These are phyloP conservation scores for Cerastoderma edule DNA, from an alignment of 2,888 invertebrate genomes.

Conservation along the genomic window DNA sequence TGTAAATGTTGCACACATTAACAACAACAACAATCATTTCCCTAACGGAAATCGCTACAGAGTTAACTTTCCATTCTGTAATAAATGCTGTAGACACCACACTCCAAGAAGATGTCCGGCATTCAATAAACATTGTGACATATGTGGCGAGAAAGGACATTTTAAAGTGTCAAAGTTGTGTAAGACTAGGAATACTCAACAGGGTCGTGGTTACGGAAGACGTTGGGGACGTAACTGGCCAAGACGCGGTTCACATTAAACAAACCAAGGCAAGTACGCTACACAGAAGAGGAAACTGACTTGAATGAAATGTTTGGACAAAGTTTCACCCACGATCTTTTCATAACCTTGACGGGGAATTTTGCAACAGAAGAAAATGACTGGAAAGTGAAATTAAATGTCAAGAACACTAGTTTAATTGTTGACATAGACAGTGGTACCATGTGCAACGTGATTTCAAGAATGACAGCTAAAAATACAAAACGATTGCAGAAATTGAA, in stretches of 20 bases:
- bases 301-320: slow-evolving; percentile 22
- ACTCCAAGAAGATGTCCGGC: slow-evolving; percentile 25
- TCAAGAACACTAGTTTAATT: neutral
- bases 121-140: slow-evolving; percentile 25
- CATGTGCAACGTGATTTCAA: slow-evolving; percentile 40
- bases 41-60: neutral
- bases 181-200: neutral
- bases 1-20: slow-evolving; percentile 11
- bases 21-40: neutral
- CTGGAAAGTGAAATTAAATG: slow-evolving; percentile 24
- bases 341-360: neutral
- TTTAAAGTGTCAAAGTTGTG: slow-evolving; percentile 30
- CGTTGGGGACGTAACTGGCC: neutral
- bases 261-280: too few relatives aligned
- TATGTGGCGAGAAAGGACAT: slow-evolving; percentile 21
- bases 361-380: slow-evolving; percentile 5
- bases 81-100: slow-evolving; percentile 29
- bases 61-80: neutral
- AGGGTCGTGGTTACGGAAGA: neutral
- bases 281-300: slow-evolving; percentile 11
- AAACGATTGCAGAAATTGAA: slow-evolving; percentile 13
- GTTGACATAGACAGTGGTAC: slow-evolving; percentile 40
- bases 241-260: too few relatives aligned
- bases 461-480: slow-evolving; percentile 27
- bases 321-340: slow-evolving; percentile 1